These are phyloP conservation scores for Trypoxylon attenuatum DNA, from an alignment of 2,888 invertebrate species.

Conservation along the genomic window DNA sequence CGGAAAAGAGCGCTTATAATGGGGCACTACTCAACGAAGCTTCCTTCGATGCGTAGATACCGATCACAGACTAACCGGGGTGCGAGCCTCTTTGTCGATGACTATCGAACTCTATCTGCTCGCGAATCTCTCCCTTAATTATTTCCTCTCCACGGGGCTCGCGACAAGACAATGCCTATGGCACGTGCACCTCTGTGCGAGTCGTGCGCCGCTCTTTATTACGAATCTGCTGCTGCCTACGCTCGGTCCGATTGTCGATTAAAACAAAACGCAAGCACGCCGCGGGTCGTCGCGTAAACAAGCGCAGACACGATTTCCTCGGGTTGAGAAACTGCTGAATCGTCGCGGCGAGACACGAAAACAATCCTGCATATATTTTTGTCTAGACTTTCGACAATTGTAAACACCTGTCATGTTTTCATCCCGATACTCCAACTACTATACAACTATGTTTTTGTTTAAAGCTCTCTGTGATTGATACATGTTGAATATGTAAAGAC, in stretches of 20 bases:
- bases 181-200: too few relatives aligned
- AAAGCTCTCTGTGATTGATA: too few relatives aligned
- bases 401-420: background rate
- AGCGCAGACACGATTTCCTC: background rate
- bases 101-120: slow-evolving; percentile 41
- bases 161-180: slow-evolving; percentile 37
- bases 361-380: background rate
- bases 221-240: slow-evolving; percentile 40
- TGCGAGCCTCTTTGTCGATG: slow-evolving; percentile 18
- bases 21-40: too few relatives aligned
- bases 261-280: slow-evolving; percentile 56
- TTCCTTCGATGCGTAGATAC: too few relatives aligned
- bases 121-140: slow-evolving; percentile 63
- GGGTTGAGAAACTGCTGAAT: background rate
- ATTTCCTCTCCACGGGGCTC: slow-evolving; percentile 62
- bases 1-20: background rate
- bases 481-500: too few relatives aligned
- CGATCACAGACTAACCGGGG: background rate
- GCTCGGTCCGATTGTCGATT: slow-evolving; percentile 57
- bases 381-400: background rate
- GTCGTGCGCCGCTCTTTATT: slow-evolving; percentile 56
- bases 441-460: too few relatives aligned
- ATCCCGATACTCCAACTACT: too few relatives aligned
- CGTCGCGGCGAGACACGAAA: background rate
- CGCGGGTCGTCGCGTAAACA: slow-evolving; percentile 51